A percentile compares a stretch with the other conserved stretches of the same genome.
These are phyloP conservation scores for Pseudonaja textilis DNA, from an alignment of 2,113 vertebrate genomes.

Conservation along the genomic window DNA sequence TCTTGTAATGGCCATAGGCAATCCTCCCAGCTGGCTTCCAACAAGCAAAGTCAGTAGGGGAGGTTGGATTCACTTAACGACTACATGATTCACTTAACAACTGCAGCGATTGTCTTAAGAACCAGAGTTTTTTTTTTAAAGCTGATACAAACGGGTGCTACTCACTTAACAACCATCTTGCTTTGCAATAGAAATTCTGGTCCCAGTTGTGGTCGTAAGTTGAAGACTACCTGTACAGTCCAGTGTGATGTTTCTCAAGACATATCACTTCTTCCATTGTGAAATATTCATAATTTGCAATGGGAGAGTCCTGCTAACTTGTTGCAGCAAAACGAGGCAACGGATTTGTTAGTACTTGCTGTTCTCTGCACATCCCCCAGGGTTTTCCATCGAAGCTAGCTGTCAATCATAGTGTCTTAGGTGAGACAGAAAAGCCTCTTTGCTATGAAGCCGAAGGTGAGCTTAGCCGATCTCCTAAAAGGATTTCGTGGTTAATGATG, in stretches of 20 bases:
- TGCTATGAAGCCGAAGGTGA: not conserved
- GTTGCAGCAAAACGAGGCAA: not conserved
- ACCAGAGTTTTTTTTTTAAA: too few species aligned
- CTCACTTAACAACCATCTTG: too few species aligned
- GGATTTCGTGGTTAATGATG: not conserved
- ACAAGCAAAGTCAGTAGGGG: too few species aligned
- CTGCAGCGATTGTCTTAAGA: too few species aligned
- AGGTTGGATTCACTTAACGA: too few species aligned
- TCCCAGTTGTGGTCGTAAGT: too few species aligned
- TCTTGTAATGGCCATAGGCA: too few species aligned
- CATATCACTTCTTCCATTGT: not conserved
- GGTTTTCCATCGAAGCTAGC: not conserved
- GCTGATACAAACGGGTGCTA: too few species aligned
- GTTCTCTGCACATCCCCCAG: not conserved
- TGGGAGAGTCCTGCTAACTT: not conserved
- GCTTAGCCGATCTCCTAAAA: not conserved
- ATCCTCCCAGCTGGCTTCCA: too few species aligned
- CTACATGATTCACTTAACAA: too few species aligned
- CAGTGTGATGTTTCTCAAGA: not conserved
- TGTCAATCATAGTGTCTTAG: not conserved
- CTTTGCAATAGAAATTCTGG: too few species aligned
- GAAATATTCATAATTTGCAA: not conserved
- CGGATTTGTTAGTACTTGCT: not conserved
- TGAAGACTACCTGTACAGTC: too few species aligned
- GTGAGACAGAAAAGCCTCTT: not conserved